Evolutionary conservation across 2,797 vertebrate genomes (phyloP).

Genomic region (Staurois parvus): DNA sequence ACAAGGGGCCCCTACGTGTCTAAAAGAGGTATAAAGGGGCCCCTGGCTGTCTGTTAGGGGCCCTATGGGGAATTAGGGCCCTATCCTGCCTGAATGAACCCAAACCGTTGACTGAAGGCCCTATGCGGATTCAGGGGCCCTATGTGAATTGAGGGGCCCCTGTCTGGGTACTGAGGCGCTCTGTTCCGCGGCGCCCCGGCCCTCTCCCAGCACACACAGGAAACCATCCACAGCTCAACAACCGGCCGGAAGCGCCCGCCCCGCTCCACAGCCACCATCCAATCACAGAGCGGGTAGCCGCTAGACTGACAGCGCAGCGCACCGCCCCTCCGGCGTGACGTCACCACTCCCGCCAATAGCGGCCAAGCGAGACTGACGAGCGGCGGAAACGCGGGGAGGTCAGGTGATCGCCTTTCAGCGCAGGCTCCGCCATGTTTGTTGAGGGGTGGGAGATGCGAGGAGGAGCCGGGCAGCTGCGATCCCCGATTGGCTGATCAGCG

Average conservation of each 20-base stretch:
- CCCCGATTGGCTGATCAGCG: no score
- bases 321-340: neutral
- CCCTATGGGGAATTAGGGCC: neutral
- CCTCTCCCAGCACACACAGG: conserved; percentile 53
- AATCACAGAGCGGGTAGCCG: neutral
- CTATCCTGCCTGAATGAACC: neutral
- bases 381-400: neutral
- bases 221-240: conserved; percentile 35
- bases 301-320: neutral
- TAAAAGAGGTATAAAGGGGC: neutral
- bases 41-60: neutral
- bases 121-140: neutral
- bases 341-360: neutral
- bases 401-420: neutral
- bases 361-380: no score
- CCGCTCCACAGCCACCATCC: conserved; percentile 19
- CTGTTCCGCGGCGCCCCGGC: neutral
- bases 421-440: conserved; percentile 1
- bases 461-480: no score
- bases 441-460: neutral
- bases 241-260: conserved; percentile 34
- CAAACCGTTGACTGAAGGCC: neutral
- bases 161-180: neutral
- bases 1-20: neutral
- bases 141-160: neutral